Percentiles rank a stretch among this genome's conserved stretches.
phyloP scores from a whole-genome alignment of 2,797 vertebrate species.

The Schizopygopsis malacanthus region DNA sequence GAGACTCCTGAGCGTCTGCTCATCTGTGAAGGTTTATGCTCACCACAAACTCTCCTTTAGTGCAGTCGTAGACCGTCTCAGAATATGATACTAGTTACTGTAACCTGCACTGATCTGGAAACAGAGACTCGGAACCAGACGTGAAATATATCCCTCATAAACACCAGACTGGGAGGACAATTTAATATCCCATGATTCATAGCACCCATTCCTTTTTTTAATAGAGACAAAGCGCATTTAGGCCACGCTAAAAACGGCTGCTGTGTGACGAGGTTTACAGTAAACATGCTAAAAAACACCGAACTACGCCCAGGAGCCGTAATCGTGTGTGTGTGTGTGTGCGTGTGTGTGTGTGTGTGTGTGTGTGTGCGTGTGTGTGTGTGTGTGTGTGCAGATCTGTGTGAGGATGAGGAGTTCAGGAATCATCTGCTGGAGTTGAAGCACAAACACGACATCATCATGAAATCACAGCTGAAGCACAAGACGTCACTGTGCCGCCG shows the following conservation, averaged over 20 bases:
- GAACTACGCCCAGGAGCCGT: background rate
- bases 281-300: too few relatives aligned
- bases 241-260: too few relatives aligned
- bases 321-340: background rate
- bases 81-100: too few relatives aligned
- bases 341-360: background rate
- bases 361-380: background rate
- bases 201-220: too few relatives aligned
- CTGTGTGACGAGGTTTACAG: too few relatives aligned
- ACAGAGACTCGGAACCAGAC: too few relatives aligned
- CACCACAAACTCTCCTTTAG: background rate
- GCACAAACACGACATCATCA: slow-evolving; percentile 97
- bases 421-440: slow-evolving; percentile 93
- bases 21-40: background rate
- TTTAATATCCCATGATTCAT: too few relatives aligned
- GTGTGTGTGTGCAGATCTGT: slow-evolving; percentile 81
- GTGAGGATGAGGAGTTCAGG: slow-evolving; percentile 96
- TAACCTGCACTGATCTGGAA: too few relatives aligned
- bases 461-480: slow-evolving; percentile 98
- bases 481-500: slow-evolving; percentile 94
- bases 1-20: background rate
- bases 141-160: too few relatives aligned
- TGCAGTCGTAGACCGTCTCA: too few relatives aligned
- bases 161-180: too few relatives aligned
- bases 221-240: too few relatives aligned